These are phyloP conservation scores for Epistrophe grossulariae DNA, from an alignment of 2,888 invertebrate species.

Conservation along the genomic window DNA sequence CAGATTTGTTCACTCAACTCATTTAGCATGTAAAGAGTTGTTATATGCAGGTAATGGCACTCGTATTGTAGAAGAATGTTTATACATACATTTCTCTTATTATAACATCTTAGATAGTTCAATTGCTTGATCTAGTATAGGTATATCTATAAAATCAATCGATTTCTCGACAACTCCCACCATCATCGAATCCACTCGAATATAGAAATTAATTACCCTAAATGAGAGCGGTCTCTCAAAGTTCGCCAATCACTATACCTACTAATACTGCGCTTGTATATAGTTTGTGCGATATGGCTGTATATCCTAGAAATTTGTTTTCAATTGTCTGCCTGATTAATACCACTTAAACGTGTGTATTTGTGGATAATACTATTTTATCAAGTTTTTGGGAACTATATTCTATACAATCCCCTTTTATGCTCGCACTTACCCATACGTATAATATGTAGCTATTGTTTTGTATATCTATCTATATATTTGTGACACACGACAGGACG, in stretches of 20 bases:
- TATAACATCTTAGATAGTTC: background rate
- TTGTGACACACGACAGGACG: slow-evolving; percentile 63
- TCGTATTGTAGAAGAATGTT: too few species aligned
- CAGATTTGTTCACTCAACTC: too few species aligned
- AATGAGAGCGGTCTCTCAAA: slow-evolving; percentile 59
- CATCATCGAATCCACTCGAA: slow-evolving; percentile 32
- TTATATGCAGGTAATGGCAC: too few species aligned
- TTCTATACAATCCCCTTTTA: background rate
- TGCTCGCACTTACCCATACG: background rate
- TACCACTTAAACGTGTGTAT: slow-evolving; percentile 73
- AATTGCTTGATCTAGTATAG: background rate
- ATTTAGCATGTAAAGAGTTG: background rate
- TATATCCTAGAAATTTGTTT: slow-evolving; percentile 61
- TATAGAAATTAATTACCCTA: slow-evolving; percentile 64
- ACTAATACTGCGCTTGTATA: slow-evolving; percentile 16
- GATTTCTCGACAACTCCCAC: slow-evolving; percentile 40
- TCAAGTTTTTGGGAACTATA: slow-evolving; percentile 57
- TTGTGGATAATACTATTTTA: slow-evolving; percentile 74
- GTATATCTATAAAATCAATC: slow-evolving; percentile 36
- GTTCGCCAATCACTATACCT: slow-evolving; percentile 19
- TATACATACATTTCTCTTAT: background rate
- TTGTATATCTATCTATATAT: slow-evolving; percentile 38
- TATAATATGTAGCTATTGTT: slow-evolving; percentile 5
- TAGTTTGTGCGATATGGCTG: background rate
- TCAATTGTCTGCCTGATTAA: slow-evolving; percentile 72